phyloP scores from a whole-genome alignment of 2,888 invertebrate genomes.

The Sinodicranocentrus sp. region DNA sequence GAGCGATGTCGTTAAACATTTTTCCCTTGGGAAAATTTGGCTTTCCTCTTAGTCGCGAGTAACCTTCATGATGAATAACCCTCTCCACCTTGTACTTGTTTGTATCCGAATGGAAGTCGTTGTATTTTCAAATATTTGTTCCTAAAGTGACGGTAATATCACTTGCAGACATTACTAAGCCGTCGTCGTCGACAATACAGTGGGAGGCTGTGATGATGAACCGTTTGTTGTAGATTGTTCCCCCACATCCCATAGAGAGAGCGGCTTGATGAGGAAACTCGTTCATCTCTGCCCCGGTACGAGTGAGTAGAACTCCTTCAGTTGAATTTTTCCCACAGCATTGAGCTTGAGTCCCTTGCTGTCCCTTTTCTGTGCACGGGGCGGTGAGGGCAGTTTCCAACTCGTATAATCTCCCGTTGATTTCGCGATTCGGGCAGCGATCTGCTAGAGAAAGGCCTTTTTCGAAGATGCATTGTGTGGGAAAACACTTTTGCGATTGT shows the following conservation, averaged over 20 bases:
- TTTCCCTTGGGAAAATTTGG: not conserved
- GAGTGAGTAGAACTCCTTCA: too few species aligned
- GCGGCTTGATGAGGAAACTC: too few species aligned
- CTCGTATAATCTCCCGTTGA: too few species aligned
- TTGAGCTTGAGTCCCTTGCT: too few species aligned
- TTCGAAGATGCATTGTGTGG: too few species aligned
- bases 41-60: not conserved
- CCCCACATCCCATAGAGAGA: slow-evolving; percentile 26
- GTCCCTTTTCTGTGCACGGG: too few species aligned
- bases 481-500: too few species aligned
- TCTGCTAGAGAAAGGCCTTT: too few species aligned
- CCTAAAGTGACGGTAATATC: not conserved
- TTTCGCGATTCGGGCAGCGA: too few species aligned
- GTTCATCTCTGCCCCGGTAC: too few species aligned
- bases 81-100: not conserved
- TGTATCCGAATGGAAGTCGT: not conserved
- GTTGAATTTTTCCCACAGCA: too few species aligned
- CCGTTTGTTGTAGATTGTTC: slow-evolving; percentile 36
- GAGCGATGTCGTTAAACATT: slow-evolving; percentile 25
- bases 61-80: not conserved
- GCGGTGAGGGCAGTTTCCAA: too few species aligned
- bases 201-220: slow-evolving; percentile 39
- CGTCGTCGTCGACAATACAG: slow-evolving; percentile 1
- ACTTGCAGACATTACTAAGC: not conserved
- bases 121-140: slow-evolving; percentile 1